Evolutionary conservation across 1,140 invertebrate species (phyloP).

Genomic region (Caenorhabditis latens): DNA sequence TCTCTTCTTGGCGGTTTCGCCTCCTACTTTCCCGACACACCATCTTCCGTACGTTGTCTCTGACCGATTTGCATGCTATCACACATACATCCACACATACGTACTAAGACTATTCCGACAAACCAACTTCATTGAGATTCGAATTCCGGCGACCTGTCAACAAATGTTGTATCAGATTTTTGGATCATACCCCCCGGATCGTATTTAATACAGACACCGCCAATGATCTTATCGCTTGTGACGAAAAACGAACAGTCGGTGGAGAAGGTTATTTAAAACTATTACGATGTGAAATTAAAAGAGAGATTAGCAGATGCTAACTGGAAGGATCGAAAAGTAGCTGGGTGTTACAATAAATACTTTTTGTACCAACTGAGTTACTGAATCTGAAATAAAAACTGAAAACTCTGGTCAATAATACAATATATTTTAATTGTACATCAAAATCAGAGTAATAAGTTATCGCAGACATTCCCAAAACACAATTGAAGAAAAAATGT

Average conservation of each 20-base stretch:
- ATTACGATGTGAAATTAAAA: no score
- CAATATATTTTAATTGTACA: no score
- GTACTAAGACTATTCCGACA: constrained; percentile 7
- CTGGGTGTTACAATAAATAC: no score
- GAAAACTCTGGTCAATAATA: no score
- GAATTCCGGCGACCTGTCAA: constrained; percentile 15
- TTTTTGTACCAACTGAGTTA: no score
- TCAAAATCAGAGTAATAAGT: no score
- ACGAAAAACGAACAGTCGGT: background rate
- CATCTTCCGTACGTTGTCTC: constrained; percentile 41
- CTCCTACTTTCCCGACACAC: background rate
- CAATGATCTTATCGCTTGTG: background rate
- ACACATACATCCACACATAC: constrained; percentile 35
- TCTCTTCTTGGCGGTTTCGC: constrained; percentile 45
- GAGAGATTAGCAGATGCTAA: no score
- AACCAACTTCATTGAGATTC: constrained; percentile 46
- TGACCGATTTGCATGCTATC: constrained; percentile 51
- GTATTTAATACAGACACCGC: constrained; percentile 20
- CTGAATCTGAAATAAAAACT: no score
- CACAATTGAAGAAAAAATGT: no score
- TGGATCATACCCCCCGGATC: constrained; percentile 43
- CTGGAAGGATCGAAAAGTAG: no score
- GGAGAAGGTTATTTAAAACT: no score
- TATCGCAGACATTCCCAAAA: no score
- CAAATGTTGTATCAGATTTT: constrained; percentile 38